Evolutionary conservation across 2,888 invertebrate genomes (phyloP).

Genomic region (Patella pellucida): DNA sequence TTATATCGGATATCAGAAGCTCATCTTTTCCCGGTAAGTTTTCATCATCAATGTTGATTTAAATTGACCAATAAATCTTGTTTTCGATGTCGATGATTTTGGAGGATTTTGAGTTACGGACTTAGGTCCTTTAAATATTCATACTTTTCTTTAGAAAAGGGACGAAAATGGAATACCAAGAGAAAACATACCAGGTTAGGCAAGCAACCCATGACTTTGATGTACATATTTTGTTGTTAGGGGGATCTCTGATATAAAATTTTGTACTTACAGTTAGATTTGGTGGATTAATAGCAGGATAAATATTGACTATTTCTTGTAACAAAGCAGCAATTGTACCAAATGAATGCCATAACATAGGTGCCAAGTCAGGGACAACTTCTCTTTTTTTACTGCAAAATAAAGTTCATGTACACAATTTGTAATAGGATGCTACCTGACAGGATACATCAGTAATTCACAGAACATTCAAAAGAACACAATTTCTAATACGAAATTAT

Average conservation of each 20-base stretch:
- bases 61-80: too few relatives aligned
- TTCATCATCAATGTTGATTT: too few relatives aligned
- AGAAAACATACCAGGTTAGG: neutral
- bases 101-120: too few relatives aligned
- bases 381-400: constrained; percentile 83
- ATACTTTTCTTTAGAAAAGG: too few relatives aligned
- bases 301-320: constrained; percentile 95
- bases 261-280: constrained; percentile 82
- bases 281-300: constrained; percentile 98
- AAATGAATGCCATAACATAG: constrained; percentile 98
- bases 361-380: constrained; percentile 94
- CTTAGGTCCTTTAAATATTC: too few relatives aligned
- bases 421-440: neutral
- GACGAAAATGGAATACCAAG: neutral
- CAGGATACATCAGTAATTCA: neutral
- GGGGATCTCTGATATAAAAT: too few relatives aligned
- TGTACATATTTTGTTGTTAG: neutral
- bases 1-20: too few relatives aligned
- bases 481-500: neutral
- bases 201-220: neutral
- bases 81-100: too few relatives aligned
- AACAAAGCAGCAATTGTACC: constrained; percentile 96
- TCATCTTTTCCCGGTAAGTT: too few relatives aligned
- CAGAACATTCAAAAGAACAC: neutral
- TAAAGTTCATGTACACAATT: constrained; percentile 4